Conservation (phyloP, 2,113 vertebrate genomes). For the Xiphophorus maculatus region DNA sequence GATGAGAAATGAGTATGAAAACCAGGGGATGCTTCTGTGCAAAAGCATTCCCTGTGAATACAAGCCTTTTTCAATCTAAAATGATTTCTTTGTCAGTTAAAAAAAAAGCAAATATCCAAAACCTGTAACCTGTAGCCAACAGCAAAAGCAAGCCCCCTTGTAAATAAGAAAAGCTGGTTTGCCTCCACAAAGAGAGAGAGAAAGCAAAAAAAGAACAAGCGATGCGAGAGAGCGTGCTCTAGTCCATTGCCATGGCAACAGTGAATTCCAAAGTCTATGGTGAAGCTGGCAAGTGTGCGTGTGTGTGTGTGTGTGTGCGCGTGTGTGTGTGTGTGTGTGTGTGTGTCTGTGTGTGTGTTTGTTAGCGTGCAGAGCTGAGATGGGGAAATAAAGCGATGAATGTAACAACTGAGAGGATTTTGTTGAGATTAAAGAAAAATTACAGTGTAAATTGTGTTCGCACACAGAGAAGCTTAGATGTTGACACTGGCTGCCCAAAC, state of each 20-base stretch:
- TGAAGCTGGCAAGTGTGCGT: slow-evolving; percentile 52
- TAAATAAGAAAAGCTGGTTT: slow-evolving; percentile 12
- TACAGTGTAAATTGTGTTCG: slow-evolving; percentile 23
- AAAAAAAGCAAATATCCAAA: slow-evolving; percentile 25
- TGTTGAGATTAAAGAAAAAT: slow-evolving; percentile 43
- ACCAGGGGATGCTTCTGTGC: slow-evolving; percentile 17
- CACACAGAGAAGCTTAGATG: slow-evolving; percentile 14
- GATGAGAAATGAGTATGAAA: slow-evolving; percentile 52
- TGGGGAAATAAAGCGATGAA: slow-evolving; percentile 36
- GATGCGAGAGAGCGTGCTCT: slow-evolving; percentile 71
- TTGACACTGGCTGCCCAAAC: not conserved
- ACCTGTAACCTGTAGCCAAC: slow-evolving; percentile 41
- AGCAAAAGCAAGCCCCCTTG: slow-evolving; percentile 13
- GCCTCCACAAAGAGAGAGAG: slow-evolving; percentile 5
- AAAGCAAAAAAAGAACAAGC: slow-evolving; percentile 67
- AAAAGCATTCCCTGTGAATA: slow-evolving; percentile 10
- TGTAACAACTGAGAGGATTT: slow-evolving; percentile 69
- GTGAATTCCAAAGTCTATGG: slow-evolving; percentile 79
- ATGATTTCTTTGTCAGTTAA: not conserved
- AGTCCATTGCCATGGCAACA: slow-evolving; percentile 80
- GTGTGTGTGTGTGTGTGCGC: slow-evolving; percentile 17
- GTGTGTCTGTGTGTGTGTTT: slow-evolving; percentile 18
- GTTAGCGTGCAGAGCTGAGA: slow-evolving; percentile 21
- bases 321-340: slow-evolving; percentile 13
- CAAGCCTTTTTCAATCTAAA: slow-evolving; percentile 8